These are phyloP conservation scores for Stenoptilia bipunctidactyla DNA, from an alignment of 2,888 invertebrate species.

Conservation along the genomic window DNA sequence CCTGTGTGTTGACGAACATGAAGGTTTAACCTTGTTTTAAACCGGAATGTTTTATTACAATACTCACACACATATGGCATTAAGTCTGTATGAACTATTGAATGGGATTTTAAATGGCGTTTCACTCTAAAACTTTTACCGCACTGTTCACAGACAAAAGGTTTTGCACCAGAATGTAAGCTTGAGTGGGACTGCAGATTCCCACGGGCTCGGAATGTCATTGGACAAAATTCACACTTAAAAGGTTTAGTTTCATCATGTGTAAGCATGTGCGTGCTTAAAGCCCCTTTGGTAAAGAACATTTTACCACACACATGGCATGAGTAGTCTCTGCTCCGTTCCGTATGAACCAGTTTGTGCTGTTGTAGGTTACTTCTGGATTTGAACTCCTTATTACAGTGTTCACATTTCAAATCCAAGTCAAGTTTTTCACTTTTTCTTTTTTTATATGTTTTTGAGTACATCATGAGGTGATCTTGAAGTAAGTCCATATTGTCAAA, in stretches of 20 bases:
- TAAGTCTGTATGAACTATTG: conserved; percentile 56
- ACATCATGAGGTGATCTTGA: conserved; percentile 41
- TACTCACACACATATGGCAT: conserved; percentile 53
- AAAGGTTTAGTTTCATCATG: conserved; percentile 52
- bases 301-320: conserved; percentile 61
- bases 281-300: conserved; percentile 58
- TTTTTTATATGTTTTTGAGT: conserved; percentile 28
- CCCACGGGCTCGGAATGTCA: conserved; percentile 52
- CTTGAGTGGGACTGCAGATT: conserved; percentile 52
- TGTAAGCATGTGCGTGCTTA: conserved; percentile 49
- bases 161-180: conserved; percentile 49
- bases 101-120: conserved; percentile 58
- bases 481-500: conserved; percentile 40
- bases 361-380: conserved; percentile 45
- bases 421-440: conserved; percentile 25
- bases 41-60: conserved; percentile 55
- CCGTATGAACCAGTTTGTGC: conserved; percentile 53
- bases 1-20: conserved; percentile 62
- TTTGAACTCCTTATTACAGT: conserved; percentile 51
- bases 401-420: conserved; percentile 39
- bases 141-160: conserved; percentile 59
- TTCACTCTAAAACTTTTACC: conserved; percentile 57
- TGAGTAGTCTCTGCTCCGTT: conserved; percentile 48
- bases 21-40: conserved; percentile 52
- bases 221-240: conserved; percentile 53